Conservation (phyloP, 1,140 invertebrate genomes). For the Hycleus cichorii region DNA sequence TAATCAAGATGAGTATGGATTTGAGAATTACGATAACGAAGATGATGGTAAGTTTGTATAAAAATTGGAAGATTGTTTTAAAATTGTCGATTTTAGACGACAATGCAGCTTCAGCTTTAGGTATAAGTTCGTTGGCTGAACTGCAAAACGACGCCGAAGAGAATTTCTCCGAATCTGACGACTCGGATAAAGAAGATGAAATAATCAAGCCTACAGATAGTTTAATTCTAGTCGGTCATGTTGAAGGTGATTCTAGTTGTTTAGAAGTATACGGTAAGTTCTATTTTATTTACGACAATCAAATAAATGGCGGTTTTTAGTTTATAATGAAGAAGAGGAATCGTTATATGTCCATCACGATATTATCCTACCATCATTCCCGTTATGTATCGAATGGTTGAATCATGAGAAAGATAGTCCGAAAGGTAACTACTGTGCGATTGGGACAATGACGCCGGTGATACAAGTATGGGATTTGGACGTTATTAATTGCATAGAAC, state of each 20-base stretch:
- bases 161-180: constrained; percentile 56
- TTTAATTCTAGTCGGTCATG: constrained; percentile 80
- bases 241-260: constrained; percentile 73
- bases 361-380: constrained; percentile 77
- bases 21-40: constrained; percentile 68
- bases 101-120: constrained; percentile 32
- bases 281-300: not conserved
- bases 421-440: constrained; percentile 77
- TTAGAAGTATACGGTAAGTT: constrained; percentile 79
- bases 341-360: constrained; percentile 93
- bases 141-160: constrained; percentile 51
- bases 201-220: constrained; percentile 86
- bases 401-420: constrained; percentile 67
- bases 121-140: constrained; percentile 47
- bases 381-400: constrained; percentile 88
- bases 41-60: constrained; percentile 39
- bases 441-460: constrained; percentile 84
- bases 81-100: constrained; percentile 30
- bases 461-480: constrained; percentile 96
- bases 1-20: constrained; percentile 57
- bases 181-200: constrained; percentile 88
- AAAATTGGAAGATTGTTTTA: constrained; percentile 7
- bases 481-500: constrained; percentile 82
- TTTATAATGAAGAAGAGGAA: constrained; percentile 83
- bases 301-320: constrained; percentile 46